phyloP scores from a whole-genome alignment of 2,797 vertebrate species.

The Triplophysa bombifrons region DNA sequence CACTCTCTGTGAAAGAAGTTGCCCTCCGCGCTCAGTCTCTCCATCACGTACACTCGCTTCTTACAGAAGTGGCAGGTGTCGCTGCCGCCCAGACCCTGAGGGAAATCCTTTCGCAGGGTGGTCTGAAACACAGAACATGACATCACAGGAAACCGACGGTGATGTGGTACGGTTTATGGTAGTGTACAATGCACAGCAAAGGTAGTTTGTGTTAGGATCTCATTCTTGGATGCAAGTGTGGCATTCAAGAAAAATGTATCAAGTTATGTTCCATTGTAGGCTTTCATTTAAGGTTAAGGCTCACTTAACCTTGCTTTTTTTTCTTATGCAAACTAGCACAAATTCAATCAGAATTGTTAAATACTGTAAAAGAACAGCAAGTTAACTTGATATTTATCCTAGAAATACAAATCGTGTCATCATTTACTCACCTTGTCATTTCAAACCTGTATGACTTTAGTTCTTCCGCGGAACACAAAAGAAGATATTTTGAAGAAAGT shows the following conservation, averaged over 20 bases:
- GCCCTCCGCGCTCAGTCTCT: constrained; percentile 91
- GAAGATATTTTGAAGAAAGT: too few relatives aligned
- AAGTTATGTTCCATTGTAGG: neutral
- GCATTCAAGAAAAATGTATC: neutral
- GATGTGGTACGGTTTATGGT: too few relatives aligned
- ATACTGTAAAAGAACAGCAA: neutral
- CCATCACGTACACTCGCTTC: constrained; percentile 94
- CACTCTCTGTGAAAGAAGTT: constrained; percentile 96
- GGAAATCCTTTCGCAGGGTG: constrained; percentile 77
- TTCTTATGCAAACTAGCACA: neutral
- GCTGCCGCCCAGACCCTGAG: constrained; percentile 85
- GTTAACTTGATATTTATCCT: too few relatives aligned
- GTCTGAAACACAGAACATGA: constrained; percentile 71
- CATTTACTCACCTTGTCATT: too few relatives aligned
- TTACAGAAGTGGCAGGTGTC: constrained; percentile 93
- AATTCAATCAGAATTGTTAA: neutral
- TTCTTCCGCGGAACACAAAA: too few relatives aligned
- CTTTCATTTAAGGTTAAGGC: neutral
- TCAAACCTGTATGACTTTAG: too few relatives aligned
- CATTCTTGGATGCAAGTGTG: neutral
- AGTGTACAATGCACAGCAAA: neutral
- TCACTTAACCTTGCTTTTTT: neutral
- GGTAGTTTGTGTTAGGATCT: neutral
- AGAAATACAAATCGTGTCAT: too few relatives aligned
- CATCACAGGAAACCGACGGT: neutral